Base-by-base conservation (phyloP, 2,797 vertebrate genomes). In the Pteronotus mesoamericanus region DNA sequence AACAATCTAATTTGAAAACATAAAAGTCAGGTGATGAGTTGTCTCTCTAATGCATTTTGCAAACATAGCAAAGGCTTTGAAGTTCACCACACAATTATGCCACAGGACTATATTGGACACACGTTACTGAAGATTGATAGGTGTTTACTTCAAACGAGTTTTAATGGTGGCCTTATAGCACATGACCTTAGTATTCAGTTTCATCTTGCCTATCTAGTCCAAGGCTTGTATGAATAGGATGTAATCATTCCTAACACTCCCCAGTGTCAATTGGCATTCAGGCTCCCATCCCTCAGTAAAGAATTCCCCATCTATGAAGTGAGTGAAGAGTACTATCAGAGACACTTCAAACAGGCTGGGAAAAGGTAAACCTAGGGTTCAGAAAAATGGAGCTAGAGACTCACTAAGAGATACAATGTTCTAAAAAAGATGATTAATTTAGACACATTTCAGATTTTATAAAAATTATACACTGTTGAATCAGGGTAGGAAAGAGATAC, bases 1-100 rank as follows among this genome's bases (percentile, higher is more conserved):
- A 96, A 92, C 55, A 89, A 87, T 75, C 69, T 84, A 93, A 87
- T 86, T 83, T 79, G 89, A 94, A 93, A 75, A 88, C 87, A 83
- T 96, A 66, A 89, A 96, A 95, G 77, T 96, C 89, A 96, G 89
- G 91, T 96, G 91, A 96, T 86, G 92, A 92, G 95, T 95, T 96
- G 66, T 95, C 55, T 93, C 87, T 89, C 91, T 89, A 96, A 97
- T 95, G 86, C 77, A 84, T 96, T 96, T 93, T 96, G 96, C 96
- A 96, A 97, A 96, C 85, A 92, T 19, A 94, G 91, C 86, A 92
- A 86, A 85, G 48, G 71, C 85, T 94, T 88, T 82, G 85, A 94
- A 83, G 61, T 74, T 96, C 66, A 82, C 46, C 5, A 22, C 37
- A 29, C 72, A 74, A 92, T 9, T 21, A 84, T 18, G 42, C 57